Conservation (phyloP, 2,797 vertebrate species). For the Rousettus madagascariensis region DNA sequence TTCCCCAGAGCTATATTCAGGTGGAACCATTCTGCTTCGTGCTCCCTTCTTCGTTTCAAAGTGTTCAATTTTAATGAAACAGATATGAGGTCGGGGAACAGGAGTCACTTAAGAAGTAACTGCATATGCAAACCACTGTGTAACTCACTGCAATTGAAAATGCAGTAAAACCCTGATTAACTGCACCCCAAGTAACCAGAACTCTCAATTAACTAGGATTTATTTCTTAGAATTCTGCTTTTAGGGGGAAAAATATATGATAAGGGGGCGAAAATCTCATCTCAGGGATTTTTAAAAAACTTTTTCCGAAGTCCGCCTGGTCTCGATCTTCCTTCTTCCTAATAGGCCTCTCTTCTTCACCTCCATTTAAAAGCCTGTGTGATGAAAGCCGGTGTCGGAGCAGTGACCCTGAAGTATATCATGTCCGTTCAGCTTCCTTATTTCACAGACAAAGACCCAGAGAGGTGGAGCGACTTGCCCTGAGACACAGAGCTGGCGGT, state of each 20-base stretch:
- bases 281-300: not conserved
- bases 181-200: constrained; percentile 62
- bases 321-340: not conserved
- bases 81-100: constrained; percentile 72
- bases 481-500: not conserved
- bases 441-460: not conserved
- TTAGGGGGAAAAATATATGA: not conserved
- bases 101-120: constrained; percentile 72
- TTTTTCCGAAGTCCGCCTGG: not conserved
- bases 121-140: constrained; percentile 68
- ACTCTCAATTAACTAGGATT: constrained; percentile 65
- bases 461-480: not conserved
- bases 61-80: constrained; percentile 70
- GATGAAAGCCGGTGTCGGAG: not conserved
- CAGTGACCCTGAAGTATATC: not conserved
- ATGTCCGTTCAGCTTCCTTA: not conserved
- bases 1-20: constrained; percentile 53
- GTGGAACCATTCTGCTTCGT: constrained; percentile 40
- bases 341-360: not conserved
- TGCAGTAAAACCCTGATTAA: constrained; percentile 60
- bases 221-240: constrained; percentile 61
- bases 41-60: constrained; percentile 18
- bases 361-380: not conserved
- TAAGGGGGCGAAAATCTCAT: not conserved
- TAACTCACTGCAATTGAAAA: constrained; percentile 40